These are phyloP conservation scores for Bettongia penicillata DNA, from an alignment of 2,113 vertebrate genomes.

Conservation along the genomic window DNA sequence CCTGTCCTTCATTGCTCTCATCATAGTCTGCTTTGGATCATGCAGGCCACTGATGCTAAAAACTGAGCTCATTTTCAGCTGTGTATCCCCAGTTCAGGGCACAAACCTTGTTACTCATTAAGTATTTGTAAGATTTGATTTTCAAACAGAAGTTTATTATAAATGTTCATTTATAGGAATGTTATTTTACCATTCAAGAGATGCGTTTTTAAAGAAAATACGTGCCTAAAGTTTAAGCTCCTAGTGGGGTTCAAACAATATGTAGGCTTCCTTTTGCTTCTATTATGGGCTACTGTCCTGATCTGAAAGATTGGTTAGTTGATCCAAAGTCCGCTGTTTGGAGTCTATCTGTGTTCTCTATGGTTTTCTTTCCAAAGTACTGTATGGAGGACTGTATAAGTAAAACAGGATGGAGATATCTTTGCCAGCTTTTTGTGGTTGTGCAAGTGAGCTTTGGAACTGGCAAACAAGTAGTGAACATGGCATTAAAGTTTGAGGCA, in stretches of 20 bases:
- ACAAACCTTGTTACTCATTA: no score
- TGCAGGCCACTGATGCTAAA: no score
- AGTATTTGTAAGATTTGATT: no score
- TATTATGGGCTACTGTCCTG: conserved; percentile 93
- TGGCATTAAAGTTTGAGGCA: no score
- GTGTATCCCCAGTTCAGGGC: no score
- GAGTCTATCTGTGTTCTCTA: conserved; percentile 95
- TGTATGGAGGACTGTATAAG: conserved; percentile 93
- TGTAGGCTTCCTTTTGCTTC: conserved; percentile 97
- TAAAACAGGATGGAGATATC: no score
- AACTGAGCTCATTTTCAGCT: no score
- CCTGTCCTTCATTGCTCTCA: no score
- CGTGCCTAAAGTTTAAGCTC: conserved; percentile 93
- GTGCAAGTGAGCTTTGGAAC: no score
- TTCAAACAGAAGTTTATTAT: neutral
- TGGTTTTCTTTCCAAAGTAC: conserved; percentile 92
- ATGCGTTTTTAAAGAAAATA: conserved; percentile 67
- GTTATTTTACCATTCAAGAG: neutral
- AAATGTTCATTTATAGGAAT: conserved; percentile 5
- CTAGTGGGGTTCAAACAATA: conserved; percentile 93
- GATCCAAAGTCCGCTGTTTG: conserved; percentile 94
- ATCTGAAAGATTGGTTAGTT: conserved; percentile 91
- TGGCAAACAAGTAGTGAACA: no score
- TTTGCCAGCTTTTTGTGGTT: no score
- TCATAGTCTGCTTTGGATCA: no score